These are phyloP conservation scores for Pocillopora meandrina DNA, from an alignment of 92 coral and sea anemone genomes.

Conservation along the genomic window DNA sequence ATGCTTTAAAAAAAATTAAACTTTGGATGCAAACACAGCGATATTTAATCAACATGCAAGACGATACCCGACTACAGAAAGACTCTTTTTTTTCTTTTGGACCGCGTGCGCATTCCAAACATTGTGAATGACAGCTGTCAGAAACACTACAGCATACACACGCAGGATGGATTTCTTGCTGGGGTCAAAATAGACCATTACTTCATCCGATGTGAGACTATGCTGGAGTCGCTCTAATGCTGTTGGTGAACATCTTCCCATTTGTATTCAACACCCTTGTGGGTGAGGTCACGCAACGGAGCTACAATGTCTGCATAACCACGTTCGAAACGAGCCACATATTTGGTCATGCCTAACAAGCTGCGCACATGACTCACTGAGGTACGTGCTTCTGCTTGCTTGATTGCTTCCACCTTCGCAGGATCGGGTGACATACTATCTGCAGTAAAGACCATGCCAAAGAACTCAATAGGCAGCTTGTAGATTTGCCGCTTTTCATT, in stretches of 20 bases:
- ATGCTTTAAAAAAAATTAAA: too few relatives aligned
- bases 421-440: constrained; percentile 60
- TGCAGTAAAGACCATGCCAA: constrained; percentile 57
- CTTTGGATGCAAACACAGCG: too few relatives aligned
- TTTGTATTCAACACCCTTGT: constrained; percentile 28
- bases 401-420: constrained; percentile 51
- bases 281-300: constrained; percentile 45
- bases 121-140: too few relatives aligned
- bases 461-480: constrained; percentile 42
- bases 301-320: constrained; percentile 46
- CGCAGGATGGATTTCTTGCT: constrained; percentile 22
- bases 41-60: too few relatives aligned
- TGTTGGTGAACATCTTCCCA: constrained; percentile 43
- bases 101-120: too few relatives aligned
- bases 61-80: too few relatives aligned
- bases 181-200: constrained; percentile 44
- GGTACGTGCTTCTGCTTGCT: constrained; percentile 45
- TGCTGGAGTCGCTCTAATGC: constrained; percentile 22
- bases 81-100: too few relatives aligned
- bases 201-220: too few relatives aligned
- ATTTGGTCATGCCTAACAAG: constrained; percentile 55
- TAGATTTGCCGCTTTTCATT: constrained; percentile 38
- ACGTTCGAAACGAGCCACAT: constrained; percentile 45
- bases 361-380: constrained; percentile 56
- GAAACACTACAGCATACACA: too few relatives aligned